phyloP scores from a whole-genome alignment of 2,888 invertebrate genomes.

The Hydropsyche betteni region DNA sequence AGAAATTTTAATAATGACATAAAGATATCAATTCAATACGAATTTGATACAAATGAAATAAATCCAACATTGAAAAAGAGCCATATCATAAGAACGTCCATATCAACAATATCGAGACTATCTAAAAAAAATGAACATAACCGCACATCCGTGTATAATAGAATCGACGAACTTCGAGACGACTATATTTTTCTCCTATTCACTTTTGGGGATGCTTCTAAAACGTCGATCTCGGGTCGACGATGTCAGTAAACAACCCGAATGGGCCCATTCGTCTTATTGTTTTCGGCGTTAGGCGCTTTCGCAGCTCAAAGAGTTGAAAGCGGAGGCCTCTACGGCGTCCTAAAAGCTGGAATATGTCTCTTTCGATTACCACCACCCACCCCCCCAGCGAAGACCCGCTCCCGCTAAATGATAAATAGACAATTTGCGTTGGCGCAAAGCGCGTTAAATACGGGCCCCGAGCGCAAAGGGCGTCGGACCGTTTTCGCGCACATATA shows the following conservation, averaged over 20 bases:
- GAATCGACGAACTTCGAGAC: too few species aligned
- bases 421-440: conserved; percentile 37
- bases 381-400: too few species aligned
- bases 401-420: conserved; percentile 37
- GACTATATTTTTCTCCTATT: too few species aligned
- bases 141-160: too few species aligned
- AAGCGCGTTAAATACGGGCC: conserved; percentile 29
- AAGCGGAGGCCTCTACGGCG: background rate
- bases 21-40: too few species aligned
- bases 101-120: too few species aligned
- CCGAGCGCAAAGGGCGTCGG: conserved; percentile 5
- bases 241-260: conserved; percentile 44
- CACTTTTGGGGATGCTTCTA: background rate
- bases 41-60: too few species aligned
- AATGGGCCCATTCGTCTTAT: conserved; percentile 49
- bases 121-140: too few species aligned
- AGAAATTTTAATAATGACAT: too few species aligned
- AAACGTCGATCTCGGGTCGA: conserved; percentile 23
- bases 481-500: background rate
- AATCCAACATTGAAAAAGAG: too few species aligned
- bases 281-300: conserved; percentile 42
- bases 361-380: conserved; percentile 36
- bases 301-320: conserved; percentile 36
- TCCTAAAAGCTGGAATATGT: conserved; percentile 14
- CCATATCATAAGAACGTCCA: too few species aligned